A percentile compares a stretch with the other conserved stretches of the same genome.
Conservation (phyloP, 1,140 invertebrate genomes). For the Cotesia chilonis region DNA sequence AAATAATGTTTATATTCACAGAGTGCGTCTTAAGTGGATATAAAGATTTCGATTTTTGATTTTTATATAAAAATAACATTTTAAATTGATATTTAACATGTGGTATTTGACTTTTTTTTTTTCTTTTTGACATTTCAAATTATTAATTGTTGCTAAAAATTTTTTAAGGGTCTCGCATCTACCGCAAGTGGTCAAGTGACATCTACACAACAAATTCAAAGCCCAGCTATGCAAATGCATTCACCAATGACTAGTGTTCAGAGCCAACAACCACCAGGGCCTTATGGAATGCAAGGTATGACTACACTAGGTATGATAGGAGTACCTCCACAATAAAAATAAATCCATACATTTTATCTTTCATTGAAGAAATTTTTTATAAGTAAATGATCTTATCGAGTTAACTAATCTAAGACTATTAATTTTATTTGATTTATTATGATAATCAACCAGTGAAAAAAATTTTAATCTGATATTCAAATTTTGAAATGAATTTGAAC, state of each 20-base stretch:
- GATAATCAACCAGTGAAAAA: too few relatives aligned
- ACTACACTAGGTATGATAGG: slow-evolving; percentile 68
- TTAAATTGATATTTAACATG: too few relatives aligned
- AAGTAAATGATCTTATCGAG: neutral
- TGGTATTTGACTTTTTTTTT: slow-evolving; percentile 5
- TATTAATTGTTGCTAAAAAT: slow-evolving; percentile 1
- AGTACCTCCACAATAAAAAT: slow-evolving; percentile 58
- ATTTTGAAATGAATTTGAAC: too few relatives aligned
- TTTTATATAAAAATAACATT: too few relatives aligned
- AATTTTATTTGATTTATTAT: too few relatives aligned
- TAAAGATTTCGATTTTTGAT: too few relatives aligned
- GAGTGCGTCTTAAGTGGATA: too few relatives aligned
- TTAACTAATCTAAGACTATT: neutral
- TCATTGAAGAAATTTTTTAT: too few relatives aligned
- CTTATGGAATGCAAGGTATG: slow-evolving; percentile 59
- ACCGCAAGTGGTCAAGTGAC: slow-evolving; percentile 63
- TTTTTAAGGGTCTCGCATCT: slow-evolving; percentile 59
- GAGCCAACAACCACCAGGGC: slow-evolving; percentile 61
- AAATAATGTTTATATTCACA: neutral
- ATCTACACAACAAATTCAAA: slow-evolving; percentile 67
- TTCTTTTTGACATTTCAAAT: neutral
- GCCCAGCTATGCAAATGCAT: slow-evolving; percentile 67
- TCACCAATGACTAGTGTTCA: slow-evolving; percentile 62
- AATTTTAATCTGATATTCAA: too few relatives aligned
- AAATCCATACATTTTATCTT: neutral